Evolutionary conservation across 2,888 invertebrate genomes (phyloP), one percentile per base, ranked within the genome.

Genomic region (Tipula helvola): DNA sequence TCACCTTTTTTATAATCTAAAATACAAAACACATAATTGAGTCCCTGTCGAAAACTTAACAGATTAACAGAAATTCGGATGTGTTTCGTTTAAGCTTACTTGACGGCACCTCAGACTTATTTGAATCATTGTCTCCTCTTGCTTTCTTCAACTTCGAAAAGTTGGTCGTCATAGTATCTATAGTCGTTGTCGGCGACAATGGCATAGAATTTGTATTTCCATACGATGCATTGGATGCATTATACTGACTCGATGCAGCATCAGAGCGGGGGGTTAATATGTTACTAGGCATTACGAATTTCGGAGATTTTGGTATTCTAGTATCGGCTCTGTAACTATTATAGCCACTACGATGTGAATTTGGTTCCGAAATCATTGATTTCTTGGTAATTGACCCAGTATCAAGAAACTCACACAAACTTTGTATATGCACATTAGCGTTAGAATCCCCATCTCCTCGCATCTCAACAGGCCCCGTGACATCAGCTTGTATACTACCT

Each of bases 1-100:
- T 93, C 93, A 1, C 95, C 93, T 88, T 94, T 94, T 89, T 94
- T 94, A 88, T 95, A 94, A 85, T 92, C 94, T 92, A 90, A 1
- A 89, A 87, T 86, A 18, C 36, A 12, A 86, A 85, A 71, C 39
- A 86, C 47, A 10, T 28, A 5, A 7, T 86, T 83, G 7, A 10
- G 10, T 3, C 44, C n/a, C n/a, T 10, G 44, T 44, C 10, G 44
- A 44, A 44, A 39, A 39, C 5, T 39, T 39, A 5, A 39, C 3
- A 39, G 39, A 3, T 7, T 44, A 5, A 12, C 10, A 10, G 39
- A 39, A 39, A 7, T 39, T 39, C 3, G 44, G 44, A 5, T 39
- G 39, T 39, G 7, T 7, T 7, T 5, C 39, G 5, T 7, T 39
- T 47, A 47, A 44, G 47, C 83, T 84, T 47, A 41, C 47, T 39